Conservation (phyloP, 1,140 invertebrate species). For the Ladona fulva region DNA sequence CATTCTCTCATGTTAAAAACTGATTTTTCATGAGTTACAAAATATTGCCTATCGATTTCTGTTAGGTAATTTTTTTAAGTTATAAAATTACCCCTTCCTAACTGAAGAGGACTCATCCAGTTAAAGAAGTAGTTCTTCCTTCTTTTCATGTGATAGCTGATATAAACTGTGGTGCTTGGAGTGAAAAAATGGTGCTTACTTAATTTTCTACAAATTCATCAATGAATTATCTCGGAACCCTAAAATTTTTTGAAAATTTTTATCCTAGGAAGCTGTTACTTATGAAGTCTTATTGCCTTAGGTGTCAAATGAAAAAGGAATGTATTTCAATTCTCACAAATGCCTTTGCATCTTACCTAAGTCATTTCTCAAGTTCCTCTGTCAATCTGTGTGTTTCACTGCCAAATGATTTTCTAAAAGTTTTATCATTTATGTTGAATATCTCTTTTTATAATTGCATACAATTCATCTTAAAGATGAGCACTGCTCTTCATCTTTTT, state of each 20-base stretch:
- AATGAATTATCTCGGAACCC: neutral
- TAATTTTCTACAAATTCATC: slow-evolving; percentile 7
- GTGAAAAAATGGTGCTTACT: slow-evolving; percentile 7
- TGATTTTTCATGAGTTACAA: neutral
- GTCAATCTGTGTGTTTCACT: neutral
- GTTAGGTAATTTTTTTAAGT: neutral
- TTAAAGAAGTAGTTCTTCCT: slow-evolving; percentile 1
- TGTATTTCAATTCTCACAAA: neutral
- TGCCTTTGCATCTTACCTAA: neutral
- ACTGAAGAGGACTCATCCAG: neutral
- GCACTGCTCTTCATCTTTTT: neutral
- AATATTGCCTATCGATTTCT: neutral
- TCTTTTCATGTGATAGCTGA: slow-evolving; percentile 9
- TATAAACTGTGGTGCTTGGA: neutral
- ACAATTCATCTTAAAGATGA: neutral
- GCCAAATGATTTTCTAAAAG: neutral
- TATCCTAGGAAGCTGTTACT: slow-evolving; percentile 5
- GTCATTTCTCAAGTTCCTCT: neutral
- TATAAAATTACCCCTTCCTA: neutral
- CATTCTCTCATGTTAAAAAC: neutral
- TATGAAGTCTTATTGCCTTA: neutral
- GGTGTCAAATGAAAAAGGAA: neutral
- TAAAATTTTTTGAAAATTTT: slow-evolving; percentile 1
- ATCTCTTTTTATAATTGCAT: slow-evolving; percentile 3
- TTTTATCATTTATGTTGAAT: neutral